These are phyloP conservation scores for Nomada ruficornis DNA, from an alignment of 2,888 invertebrate species.

Conservation along the genomic window DNA sequence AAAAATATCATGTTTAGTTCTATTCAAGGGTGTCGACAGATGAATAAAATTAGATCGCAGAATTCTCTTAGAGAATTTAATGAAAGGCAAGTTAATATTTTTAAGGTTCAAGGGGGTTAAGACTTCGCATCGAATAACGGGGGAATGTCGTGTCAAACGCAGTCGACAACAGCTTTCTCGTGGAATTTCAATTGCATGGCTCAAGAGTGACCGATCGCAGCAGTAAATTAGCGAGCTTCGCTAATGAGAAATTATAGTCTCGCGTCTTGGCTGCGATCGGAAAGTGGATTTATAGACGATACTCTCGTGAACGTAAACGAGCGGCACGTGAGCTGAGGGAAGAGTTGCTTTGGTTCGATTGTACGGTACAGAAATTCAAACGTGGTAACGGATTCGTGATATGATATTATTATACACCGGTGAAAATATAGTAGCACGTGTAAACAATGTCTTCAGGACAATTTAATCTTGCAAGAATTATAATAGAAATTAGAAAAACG, in stretches of 20 bases:
- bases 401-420: background rate
- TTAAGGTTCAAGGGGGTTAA: too few species aligned
- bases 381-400: background rate
- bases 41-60: too few species aligned
- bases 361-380: background rate
- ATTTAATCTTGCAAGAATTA: too few species aligned
- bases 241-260: constrained; percentile 22
- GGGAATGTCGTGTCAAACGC: constrained; percentile 33
- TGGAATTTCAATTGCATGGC: constrained; percentile 1
- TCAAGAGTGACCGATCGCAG: background rate
- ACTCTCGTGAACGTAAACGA: background rate
- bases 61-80: too few species aligned
- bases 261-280: background rate
- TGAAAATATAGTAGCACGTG: too few species aligned
- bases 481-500: too few species aligned
- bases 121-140: too few species aligned
- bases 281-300: background rate
- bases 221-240: background rate
- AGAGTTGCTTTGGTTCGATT: background rate
- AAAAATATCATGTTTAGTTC: too few species aligned
- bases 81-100: too few species aligned
- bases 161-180: constrained; percentile 1
- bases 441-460: too few species aligned
- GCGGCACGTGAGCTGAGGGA: too few species aligned
- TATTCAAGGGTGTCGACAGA: too few species aligned